Evolutionary conservation across 1,140 invertebrate species (phyloP).

Genomic region (Helicoverpa armigera): DNA sequence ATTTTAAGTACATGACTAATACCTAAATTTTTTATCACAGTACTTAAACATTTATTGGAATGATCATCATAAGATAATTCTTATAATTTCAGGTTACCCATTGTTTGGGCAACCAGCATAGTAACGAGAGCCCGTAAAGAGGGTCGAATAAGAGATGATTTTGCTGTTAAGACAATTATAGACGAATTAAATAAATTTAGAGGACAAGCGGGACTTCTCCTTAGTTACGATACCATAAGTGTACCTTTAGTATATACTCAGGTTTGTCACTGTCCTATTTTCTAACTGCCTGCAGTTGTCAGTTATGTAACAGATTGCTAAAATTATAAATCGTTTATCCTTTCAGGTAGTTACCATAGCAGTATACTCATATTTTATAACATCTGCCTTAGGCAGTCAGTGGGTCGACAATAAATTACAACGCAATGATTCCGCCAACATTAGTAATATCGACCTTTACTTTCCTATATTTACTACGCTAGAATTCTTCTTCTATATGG

Average conservation of each 20-base stretch:
- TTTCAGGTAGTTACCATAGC: constrained; percentile 95
- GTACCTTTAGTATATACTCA: constrained; percentile 98
- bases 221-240: constrained; percentile 96
- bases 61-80: background rate
- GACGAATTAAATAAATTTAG: constrained; percentile 96
- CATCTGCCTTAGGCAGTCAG: constrained; percentile 93
- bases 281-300: background rate
- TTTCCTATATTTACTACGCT: constrained; percentile 96
- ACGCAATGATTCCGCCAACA: constrained; percentile 74
- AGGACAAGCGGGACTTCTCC: constrained; percentile 92
- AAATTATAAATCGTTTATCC: too few species aligned
- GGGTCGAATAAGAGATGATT: constrained; percentile 96
- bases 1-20: too few species aligned
- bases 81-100: constrained; percentile 89
- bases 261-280: constrained; percentile 76
- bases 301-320: too few species aligned
- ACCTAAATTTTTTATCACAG: too few species aligned
- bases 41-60: too few species aligned
- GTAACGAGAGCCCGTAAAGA: constrained; percentile 95
- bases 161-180: constrained; percentile 96
- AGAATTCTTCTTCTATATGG: constrained; percentile 96
- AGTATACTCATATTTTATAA: constrained; percentile 96
- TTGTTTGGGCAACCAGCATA: constrained; percentile 97
- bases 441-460: constrained; percentile 91
- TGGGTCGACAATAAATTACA: constrained; percentile 89